Evolutionary conservation across 2,888 invertebrate genomes (phyloP), one percentile per base, ranked within the genome.

Genomic region (Scrobipalpa costella): DNA sequence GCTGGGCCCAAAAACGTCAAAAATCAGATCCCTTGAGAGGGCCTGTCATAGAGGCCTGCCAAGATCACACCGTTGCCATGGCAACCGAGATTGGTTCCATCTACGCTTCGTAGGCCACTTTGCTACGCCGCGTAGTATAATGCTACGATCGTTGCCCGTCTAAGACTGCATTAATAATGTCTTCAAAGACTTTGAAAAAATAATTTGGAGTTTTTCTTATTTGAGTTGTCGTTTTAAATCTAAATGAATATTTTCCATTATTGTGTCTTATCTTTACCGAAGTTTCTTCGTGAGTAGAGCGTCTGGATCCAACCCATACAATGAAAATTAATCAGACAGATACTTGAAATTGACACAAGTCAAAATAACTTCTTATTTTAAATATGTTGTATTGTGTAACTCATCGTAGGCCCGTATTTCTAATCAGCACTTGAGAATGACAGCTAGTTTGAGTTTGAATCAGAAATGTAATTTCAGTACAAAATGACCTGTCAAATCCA

Each of bases 131-230:
- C 57, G 57, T 57, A 57, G 34, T 33, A 57, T 17, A 52, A 40
- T 58, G 58, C 38, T 58, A 58, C 57, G 57, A 33, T 33, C 57
- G 55, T 55, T 38, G 57, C 57, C 38, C 27, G 11, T 40, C 40
- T 58, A 66, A 57, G 2, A 34, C 15, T 1, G 13, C 19, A 21
- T 2, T 3, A 27, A 5, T 44, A 44, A 6, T 44, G n/a, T 44
- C n/a, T 44, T 44, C n/a, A 27, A 27, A 27, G 27, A 3, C 27
- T 27, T 27, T 27, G 27, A 38, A 11, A 13, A 38, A 38, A 5
- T 7, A n/a, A n/a, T 38, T 11, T 7, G 2, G 38, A 13, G 13
- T 5, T 38, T 38, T 8, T 7, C 1, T 38, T 38, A 38, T 7
- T 38, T 38, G 13, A 5, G 13, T 38, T 38, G 1, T 38, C 13